Evolutionary conservation across 2,888 invertebrate species (phyloP), one percentile per base, ranked within the genome.

Genomic region (Sphaeridia pumilis): DNA sequence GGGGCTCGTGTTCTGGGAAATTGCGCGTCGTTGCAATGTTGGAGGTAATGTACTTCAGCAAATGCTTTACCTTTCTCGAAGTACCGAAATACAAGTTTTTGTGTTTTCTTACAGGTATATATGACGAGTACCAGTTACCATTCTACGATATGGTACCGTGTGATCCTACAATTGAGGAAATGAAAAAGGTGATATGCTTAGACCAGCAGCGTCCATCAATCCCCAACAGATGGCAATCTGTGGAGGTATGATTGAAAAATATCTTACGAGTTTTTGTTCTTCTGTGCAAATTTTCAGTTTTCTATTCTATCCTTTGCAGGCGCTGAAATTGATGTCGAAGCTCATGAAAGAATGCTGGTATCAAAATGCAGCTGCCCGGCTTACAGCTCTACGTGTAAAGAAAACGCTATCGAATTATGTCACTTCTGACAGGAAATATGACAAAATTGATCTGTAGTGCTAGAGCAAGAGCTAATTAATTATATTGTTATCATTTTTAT

Each of bases 331-430:
- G 49, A 84, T 89, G 80, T 84, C 86, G 34, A 89, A 89, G 71
- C 80, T 98, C 64, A 94, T 97, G 92, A 88, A 87, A 69, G 97
- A 97, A 71, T 95, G 95, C 70, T 98, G 97, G 97, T 90, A 92
- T 70, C 87, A 87, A 64, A 92, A 92, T 70, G 90, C 95, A 12
- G 88, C 90, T 12, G 94, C 95, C 17, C 79, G 98, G 47, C 77
- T 97, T 26, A 94, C 95, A 0, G 93, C 95, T 14, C 78, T 97
- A 49, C 81, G 95, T 66, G 92, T 97, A 67, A 94, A 95, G 76
- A 95, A 94, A 74, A 92, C 93, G n/a, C 77, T 97, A 55, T 86
- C 90, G 50, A 82, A 79, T 70, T 78, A 87, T 61, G 80, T 78
- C 59, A 71, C 73, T 42, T 72, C 74, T 27, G 77, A 76, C 28